Conservation (phyloP, 2,113 vertebrate species). For the Ammodytes marinus region DNA sequence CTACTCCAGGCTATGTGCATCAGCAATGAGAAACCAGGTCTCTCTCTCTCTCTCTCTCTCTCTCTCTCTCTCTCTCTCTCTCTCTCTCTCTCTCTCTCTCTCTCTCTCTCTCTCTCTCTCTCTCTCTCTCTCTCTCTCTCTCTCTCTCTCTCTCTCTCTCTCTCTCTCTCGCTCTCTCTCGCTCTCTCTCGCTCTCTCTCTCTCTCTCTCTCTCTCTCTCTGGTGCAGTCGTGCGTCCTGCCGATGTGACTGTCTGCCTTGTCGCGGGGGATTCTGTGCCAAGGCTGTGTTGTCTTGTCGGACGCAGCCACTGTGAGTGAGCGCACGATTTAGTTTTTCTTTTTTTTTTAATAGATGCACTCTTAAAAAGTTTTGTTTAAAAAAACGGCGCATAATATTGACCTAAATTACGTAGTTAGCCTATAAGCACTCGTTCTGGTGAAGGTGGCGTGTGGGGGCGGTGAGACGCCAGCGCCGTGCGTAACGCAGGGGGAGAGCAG, state of each 20-base stretch:
- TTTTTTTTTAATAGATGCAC: background rate
- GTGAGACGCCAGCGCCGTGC: constrained; percentile 39
- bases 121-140: constrained; percentile 14
- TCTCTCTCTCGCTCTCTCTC: background rate
- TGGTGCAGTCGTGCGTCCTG: constrained; percentile 24
- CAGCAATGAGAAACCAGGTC: constrained; percentile 3
- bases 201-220: background rate
- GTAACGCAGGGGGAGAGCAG: constrained; percentile 64
- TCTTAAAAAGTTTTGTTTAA: background rate
- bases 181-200: constrained; percentile 8
- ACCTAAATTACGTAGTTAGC: constrained; percentile 20
- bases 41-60: too few relatives aligned
- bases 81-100: too few relatives aligned
- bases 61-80: too few relatives aligned
- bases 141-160: constrained; percentile 6
- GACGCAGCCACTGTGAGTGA: constrained; percentile 42
- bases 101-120: background rate
- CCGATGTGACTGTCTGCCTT: background rate
- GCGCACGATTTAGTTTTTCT: background rate
- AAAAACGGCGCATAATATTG: constrained; percentile 21
- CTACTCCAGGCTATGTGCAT: background rate
- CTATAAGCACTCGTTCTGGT: background rate
- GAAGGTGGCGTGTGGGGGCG: constrained; percentile 9
- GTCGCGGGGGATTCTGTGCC: constrained; percentile 9
- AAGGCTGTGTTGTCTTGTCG: background rate